Percentiles rank a stretch among this genome's conserved stretches.
Evolutionary conservation across 2,113 vertebrate species (phyloP).

Genomic region (Brachyhypopomus occidentalis): DNA sequence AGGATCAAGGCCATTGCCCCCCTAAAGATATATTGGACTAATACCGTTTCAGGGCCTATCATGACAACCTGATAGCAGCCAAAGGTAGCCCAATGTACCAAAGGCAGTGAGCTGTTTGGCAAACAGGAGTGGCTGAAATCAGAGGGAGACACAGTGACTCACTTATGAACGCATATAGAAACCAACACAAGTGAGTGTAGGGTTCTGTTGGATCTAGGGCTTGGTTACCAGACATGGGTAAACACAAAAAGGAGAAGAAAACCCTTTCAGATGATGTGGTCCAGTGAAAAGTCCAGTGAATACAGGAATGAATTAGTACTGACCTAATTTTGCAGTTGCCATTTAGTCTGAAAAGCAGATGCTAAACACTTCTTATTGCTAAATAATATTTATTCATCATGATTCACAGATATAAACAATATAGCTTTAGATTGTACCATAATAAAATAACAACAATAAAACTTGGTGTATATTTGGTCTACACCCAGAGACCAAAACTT

Average conservation of each 20-base stretch:
- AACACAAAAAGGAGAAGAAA: background rate
- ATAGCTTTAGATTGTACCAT: too few species aligned
- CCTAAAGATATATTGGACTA: background rate
- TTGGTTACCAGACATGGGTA: background rate
- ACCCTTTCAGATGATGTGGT: background rate
- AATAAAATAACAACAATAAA: too few species aligned
- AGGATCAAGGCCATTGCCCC: background rate
- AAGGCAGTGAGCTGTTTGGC: slow-evolving; percentile 26
- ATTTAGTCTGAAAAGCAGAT: too few species aligned
- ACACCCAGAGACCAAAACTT: too few species aligned
- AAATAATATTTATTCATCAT: too few species aligned
- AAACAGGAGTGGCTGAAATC: slow-evolving; percentile 37
- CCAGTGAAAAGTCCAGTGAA: background rate
- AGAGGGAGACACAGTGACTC: slow-evolving; percentile 17
- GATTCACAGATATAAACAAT: too few species aligned
- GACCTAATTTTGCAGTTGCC: background rate
- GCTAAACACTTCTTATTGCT: too few species aligned
- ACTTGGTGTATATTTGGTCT: too few species aligned
- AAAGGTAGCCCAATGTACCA: background rate
- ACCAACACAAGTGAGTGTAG: background rate
- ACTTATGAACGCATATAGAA: background rate
- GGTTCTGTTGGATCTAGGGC: background rate
- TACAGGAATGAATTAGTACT: background rate
- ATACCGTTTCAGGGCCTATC: slow-evolving; percentile 13
- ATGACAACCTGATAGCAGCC: slow-evolving; percentile 20